Evolutionary conservation across 2,113 vertebrate genomes (phyloP).

Genomic region (Oxygymnocypris stewartii): DNA sequence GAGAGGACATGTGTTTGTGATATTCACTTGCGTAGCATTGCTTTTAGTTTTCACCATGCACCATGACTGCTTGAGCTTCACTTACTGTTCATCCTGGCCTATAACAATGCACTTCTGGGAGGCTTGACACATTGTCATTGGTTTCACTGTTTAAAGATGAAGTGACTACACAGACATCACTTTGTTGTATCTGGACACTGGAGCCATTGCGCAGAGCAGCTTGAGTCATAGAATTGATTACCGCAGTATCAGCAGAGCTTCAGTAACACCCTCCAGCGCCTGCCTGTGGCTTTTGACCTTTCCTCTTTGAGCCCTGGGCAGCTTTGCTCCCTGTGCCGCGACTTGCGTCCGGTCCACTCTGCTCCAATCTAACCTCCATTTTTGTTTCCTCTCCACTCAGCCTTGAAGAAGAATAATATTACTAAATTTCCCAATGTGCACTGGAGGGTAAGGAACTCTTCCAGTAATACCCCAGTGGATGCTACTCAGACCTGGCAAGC

Average conservation of each 20-base stretch:
- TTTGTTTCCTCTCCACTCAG: conserved; percentile 95
- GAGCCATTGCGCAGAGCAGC: conserved; percentile 93
- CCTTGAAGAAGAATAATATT: conserved; percentile 99
- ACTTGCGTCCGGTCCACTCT: conserved; percentile 74
- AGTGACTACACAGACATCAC: conserved; percentile 43
- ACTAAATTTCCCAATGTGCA: conserved; percentile 99
- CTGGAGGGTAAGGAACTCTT: conserved; percentile 99
- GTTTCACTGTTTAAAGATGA: conserved; percentile 47
- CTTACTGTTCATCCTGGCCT: background rate
- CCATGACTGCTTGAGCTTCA: background rate
- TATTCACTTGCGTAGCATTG: background rate
- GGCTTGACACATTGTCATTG: conserved; percentile 28
- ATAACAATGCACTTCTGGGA: conserved; percentile 26
- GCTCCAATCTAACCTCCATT: conserved; percentile 88
- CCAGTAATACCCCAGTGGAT: conserved; percentile 96
- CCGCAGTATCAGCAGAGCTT: conserved; percentile 44
- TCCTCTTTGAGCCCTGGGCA: conserved; percentile 59
- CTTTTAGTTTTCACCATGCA: background rate
- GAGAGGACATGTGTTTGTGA: background rate
- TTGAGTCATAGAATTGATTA: conserved; percentile 71
- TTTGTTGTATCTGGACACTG: conserved; percentile 72
- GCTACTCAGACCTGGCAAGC: conserved; percentile 97
- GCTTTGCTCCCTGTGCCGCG: conserved; percentile 62
- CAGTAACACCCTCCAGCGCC: conserved; percentile 58
- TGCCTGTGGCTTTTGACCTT: conserved; percentile 57